Conservation (phyloP, 2,888 invertebrate genomes). For the Lissonota sp. region DNA sequence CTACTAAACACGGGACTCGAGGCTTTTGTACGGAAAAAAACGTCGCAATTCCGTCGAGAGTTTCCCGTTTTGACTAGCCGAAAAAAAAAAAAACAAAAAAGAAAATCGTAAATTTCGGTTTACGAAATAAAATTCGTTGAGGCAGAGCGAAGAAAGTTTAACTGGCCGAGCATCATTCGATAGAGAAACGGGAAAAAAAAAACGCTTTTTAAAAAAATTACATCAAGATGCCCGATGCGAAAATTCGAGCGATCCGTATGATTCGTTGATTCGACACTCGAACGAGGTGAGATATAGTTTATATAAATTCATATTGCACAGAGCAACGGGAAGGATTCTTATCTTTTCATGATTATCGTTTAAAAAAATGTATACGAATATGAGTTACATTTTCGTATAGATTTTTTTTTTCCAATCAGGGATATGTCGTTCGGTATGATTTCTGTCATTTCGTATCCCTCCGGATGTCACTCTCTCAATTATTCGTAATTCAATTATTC, state of each 20-base stretch:
- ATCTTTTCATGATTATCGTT: background rate
- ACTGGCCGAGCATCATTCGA: conserved; percentile 21
- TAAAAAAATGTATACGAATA: too few species aligned
- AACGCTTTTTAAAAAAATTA: conserved; percentile 13
- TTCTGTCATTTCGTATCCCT: conserved; percentile 18
- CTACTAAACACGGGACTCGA: conserved; percentile 70
- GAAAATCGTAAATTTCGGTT: conserved; percentile 14
- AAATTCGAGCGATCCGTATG: conserved; percentile 20
- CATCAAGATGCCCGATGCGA: conserved; percentile 29
- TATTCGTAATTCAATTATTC: conserved; percentile 38
- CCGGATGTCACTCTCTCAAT: conserved; percentile 28
- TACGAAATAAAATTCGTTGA: background rate
- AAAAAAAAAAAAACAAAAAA: conserved; percentile 71
- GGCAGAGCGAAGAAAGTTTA: conserved; percentile 2
- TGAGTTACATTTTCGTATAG: background rate
- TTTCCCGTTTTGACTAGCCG: conserved; percentile 79
- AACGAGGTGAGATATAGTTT: conserved; percentile 20
- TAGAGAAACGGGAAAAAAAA: conserved; percentile 19
- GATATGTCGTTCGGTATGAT: conserved; percentile 2
- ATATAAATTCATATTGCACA: conserved; percentile 32
- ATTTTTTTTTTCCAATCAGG: conserved; percentile 23
- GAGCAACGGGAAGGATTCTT: conserved; percentile 32
- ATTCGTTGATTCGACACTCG: conserved; percentile 27
- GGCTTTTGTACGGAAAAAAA: conserved; percentile 15
- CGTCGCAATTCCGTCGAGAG: conserved; percentile 54